These are phyloP conservation scores for Spheniscus mendiculus DNA, from an alignment of 2,113 vertebrate genomes.

Conservation along the genomic window DNA sequence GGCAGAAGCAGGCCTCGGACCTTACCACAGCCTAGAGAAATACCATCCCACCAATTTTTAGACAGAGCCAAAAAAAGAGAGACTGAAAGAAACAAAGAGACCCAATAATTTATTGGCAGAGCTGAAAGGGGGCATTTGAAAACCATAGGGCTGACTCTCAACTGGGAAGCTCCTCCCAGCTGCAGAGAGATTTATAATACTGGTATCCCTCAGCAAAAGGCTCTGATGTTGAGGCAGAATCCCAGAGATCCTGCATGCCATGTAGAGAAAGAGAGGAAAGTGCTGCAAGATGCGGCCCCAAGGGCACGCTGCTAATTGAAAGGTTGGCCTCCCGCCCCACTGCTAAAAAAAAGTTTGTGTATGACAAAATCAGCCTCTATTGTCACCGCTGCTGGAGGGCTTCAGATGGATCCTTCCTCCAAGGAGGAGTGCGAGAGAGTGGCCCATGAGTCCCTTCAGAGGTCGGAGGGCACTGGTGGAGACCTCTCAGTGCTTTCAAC, in stretches of 20 bases:
- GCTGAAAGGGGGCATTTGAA: slow-evolving; percentile 64
- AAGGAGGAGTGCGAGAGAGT: slow-evolving; percentile 61
- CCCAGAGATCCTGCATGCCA: slow-evolving; percentile 46
- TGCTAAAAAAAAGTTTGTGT: slow-evolving; percentile 60
- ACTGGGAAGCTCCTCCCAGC: slow-evolving; percentile 60
- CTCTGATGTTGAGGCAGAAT: slow-evolving; percentile 36
- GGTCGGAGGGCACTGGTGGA: slow-evolving; percentile 39
- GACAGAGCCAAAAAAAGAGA: neutral
- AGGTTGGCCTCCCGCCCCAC: slow-evolving; percentile 27
- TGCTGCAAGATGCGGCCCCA: slow-evolving; percentile 35
- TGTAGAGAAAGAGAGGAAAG: slow-evolving; percentile 58
- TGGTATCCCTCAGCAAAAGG: slow-evolving; percentile 64
- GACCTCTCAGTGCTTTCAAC: slow-evolving; percentile 54
- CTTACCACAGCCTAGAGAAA: neutral
- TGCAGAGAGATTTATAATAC: slow-evolving; percentile 73
- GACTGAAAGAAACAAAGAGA: slow-evolving; percentile 64
- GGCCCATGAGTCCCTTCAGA: slow-evolving; percentile 62
- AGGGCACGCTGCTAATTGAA: slow-evolving; percentile 43
- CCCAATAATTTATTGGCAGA: slow-evolving; percentile 77
- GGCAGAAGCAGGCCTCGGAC: neutral
- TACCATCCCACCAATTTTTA: neutral
- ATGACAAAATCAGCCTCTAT: slow-evolving; percentile 61
- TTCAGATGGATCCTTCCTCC: slow-evolving; percentile 62
- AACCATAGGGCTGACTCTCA: slow-evolving; percentile 55
- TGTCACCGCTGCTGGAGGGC: slow-evolving; percentile 66